Evolutionary conservation across 2,797 vertebrate genomes (phyloP), one percentile per base, ranked within the genome.

Genomic region (Danio kyathit): DNA sequence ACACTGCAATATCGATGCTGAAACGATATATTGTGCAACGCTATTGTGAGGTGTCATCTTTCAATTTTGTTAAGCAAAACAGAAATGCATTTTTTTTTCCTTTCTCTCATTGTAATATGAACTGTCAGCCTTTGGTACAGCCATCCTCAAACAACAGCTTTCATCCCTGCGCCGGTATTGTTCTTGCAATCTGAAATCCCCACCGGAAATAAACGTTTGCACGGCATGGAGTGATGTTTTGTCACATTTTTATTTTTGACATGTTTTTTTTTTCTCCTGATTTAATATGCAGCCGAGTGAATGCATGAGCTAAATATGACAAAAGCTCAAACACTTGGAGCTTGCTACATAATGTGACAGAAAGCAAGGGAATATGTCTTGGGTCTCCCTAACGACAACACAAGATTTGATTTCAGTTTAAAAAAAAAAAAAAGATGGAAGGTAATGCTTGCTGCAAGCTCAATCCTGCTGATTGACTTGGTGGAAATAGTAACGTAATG

Each of bases 171-270:
- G 74, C 46, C 54, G 0, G 38, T 46, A 72, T 64, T 60, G 43
- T 83, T 78, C 74, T 66, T 74, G 67, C 71, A 70, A 86, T 81
- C 83, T 67, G 66, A 74, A 81, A 78, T 74, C 41, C 79, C 67
- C 46, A 73, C 69, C 13, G 73, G 70, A 85, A 83, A 85, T 77
- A 56, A 79, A 64, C 38, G n/a, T 57, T 64, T 79, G 60, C 71
- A 66, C 61, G 7, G 46, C 84, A 74, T 54, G 44, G 56, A 63
- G 65, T 21, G 72, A 83, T 79, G 82, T 69, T 82, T 83, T 83
- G 75, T 79, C 65, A 57, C 54, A 82, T 57, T 81, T 51, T 44
- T 44, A 56, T 72, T 44, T 60, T 75, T 19, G 9, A 46, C 59
- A 17, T 76, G 79, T 38, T 78, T 41, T 66, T 72, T 57, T 82